Evolutionary conservation across 2,888 invertebrate genomes (phyloP).

Genomic region (Nipponacmea schrenckii): DNA sequence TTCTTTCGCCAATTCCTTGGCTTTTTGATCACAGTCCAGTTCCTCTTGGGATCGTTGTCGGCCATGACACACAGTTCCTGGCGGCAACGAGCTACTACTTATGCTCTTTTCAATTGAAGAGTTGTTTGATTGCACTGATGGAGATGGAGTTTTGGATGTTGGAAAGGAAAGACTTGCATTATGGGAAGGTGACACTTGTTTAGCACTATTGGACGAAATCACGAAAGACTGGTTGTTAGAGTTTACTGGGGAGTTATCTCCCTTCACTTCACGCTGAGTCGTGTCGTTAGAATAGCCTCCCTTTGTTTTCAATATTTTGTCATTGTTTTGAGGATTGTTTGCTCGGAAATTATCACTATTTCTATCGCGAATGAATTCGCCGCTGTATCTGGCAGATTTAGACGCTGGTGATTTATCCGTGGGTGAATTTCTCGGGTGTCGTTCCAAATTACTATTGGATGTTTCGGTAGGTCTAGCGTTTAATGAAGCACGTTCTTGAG

Average conservation of each 20-base stretch:
- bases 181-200: not conserved
- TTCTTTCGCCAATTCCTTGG: conserved; percentile 67
- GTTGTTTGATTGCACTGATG: conserved; percentile 8
- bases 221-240: conserved; percentile 3
- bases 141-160: not conserved
- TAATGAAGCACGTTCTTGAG: no score
- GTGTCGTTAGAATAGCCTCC: not conserved
- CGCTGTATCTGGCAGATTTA: not conserved
- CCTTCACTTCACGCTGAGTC: not conserved
- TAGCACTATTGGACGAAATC: conserved; percentile 5
- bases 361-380: not conserved
- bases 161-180: not conserved
- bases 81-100: not conserved
- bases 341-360: not conserved
- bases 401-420: not conserved
- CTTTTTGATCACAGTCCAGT: conserved; percentile 80
- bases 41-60: conserved; percentile 74
- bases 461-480: no score
- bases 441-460: no score
- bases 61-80: conserved; percentile 35
- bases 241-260: not conserved
- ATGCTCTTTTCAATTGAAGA: not conserved
- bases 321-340: not conserved
- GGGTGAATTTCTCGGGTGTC: not conserved
- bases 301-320: not conserved